Evolutionary conservation across 2,888 invertebrate species (phyloP), one percentile per base, ranked within the genome.

Genomic region (Linnaemya tessellans): DNA sequence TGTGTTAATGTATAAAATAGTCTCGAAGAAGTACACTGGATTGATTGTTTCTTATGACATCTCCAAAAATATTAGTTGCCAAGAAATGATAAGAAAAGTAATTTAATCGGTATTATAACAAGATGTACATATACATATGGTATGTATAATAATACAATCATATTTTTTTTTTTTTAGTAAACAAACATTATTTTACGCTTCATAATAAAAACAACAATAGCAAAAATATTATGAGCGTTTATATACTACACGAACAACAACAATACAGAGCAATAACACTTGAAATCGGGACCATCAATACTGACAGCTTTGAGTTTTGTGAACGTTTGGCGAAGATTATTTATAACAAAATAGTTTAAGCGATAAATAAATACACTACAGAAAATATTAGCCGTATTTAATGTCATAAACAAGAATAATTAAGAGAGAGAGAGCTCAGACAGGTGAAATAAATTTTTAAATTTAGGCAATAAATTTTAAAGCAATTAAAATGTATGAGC

Each of bases 21-120:
- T 20, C 20, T 51, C 18, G 3, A 51, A 51, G 18, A 20, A 51
- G 1, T 51, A 9, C 20, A 20, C 56, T 25, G 7, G 25, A 15
- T 46, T 64, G 11, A 64, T 22, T 13, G 8, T 20, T 38, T 38
- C 38, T 41, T 68, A 54, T 20, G 38, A 1, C 56, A 43, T 13
- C 43, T 70, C 41, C 41, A 60, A 73, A 60, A 35, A 30, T 11
- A 30, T 18, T 35, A 60, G 79, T 70, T 79, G 54, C 43, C 70
- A 79, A 79, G 79, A 79, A 70, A 30, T 79, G 79, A 70, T 79
- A 79, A 79, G 22, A 51, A 70, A 43, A 54, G 51, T 10, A 43
- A 64, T 65, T 77, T 35, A 49, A 10, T 56, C 3, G 10, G 20
- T 20, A 51, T 51, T 30, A 30, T 30, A 30, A 30, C 5, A 30